Conservation (phyloP, 2,113 vertebrate species). For the Podilymbus podiceps region DNA sequence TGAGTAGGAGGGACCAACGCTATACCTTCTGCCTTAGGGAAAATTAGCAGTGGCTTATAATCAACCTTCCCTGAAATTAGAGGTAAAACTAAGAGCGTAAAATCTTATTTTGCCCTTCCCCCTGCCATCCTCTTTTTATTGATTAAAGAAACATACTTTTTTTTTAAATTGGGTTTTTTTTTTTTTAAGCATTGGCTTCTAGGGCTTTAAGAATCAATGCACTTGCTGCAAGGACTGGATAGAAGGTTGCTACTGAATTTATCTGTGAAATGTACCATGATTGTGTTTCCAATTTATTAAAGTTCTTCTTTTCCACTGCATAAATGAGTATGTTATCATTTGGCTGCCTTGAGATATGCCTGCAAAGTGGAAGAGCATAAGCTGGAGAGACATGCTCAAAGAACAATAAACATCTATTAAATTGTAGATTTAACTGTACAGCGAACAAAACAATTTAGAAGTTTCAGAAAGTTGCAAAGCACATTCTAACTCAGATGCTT, state of each 20-base stretch:
- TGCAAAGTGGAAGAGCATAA: neutral
- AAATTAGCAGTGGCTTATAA: neutral
- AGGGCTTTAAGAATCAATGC: neutral
- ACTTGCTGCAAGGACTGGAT: neutral
- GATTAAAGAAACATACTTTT: slow-evolving; percentile 1
- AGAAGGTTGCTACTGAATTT: neutral
- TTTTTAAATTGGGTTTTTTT: neutral
- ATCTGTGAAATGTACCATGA: neutral
- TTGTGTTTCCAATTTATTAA: neutral
- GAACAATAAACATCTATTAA: neutral
- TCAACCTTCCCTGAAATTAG: slow-evolving; percentile 43
- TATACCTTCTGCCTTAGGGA: neutral
- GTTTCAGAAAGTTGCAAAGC: neutral
- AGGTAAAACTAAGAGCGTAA: neutral
- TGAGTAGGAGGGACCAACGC: neutral
- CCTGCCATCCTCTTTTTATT: neutral
- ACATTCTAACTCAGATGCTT: neutral
- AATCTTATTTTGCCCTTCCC: neutral
- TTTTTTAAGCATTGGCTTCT: neutral
- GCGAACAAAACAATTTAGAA: neutral
- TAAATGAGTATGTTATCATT: neutral
- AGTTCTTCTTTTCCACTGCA: neutral
- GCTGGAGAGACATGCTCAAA: neutral
- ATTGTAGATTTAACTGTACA: neutral
- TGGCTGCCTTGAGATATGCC: neutral